Evolutionary conservation across 2,888 invertebrate species (phyloP), one percentile per base, ranked within the genome.

Genomic region (Drosophila recens): DNA sequence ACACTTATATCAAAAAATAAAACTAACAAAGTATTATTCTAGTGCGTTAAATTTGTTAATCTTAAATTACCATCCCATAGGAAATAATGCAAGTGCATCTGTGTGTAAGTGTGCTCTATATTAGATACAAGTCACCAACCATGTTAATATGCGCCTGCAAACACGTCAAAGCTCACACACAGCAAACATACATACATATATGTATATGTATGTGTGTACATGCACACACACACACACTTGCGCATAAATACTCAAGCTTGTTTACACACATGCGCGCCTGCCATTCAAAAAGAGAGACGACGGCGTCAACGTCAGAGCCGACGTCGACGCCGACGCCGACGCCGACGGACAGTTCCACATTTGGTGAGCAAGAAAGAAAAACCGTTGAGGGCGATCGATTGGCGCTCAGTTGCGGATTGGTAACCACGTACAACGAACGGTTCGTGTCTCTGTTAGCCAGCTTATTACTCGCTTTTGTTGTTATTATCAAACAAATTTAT

Each of bases 391-490:
- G 74, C 72, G 73, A 61, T 70, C 74, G 69, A 58, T 64, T 68
- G 67, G 69, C 71, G 80, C 70, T 89, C 89, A 90, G 91, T 90
- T 80, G 79, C 63, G 79, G 72, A 69, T 77, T 79, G 74, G 72
- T 71, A 70, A 79, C 86, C 84, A 75, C 81, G 75, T 68, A 79
- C 75, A 80, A 78, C 91, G 84, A 80, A 79, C 91, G 84, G 91
- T 87, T 82, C 73, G 78, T 52, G 20, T 48, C 3, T 11, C 43
- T 65, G 30, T 52, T 42, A 17, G 17, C 34, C 15, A 1, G 5
- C 20, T 46, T 58, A 3, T n/a, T 30, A 33, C n/a, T 15, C 51
- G 73, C 4, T 23, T 4, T 48, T 54, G 17, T 42, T 56, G 17
- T 36, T 27, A 56, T 63, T 76, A 66, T 63, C 72, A 80, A 59